A percentile compares a stretch with the other conserved stretches of the same genome.
Conservation (phyloP, 2,888 invertebrate species). For the Heliconius erato region DNA sequence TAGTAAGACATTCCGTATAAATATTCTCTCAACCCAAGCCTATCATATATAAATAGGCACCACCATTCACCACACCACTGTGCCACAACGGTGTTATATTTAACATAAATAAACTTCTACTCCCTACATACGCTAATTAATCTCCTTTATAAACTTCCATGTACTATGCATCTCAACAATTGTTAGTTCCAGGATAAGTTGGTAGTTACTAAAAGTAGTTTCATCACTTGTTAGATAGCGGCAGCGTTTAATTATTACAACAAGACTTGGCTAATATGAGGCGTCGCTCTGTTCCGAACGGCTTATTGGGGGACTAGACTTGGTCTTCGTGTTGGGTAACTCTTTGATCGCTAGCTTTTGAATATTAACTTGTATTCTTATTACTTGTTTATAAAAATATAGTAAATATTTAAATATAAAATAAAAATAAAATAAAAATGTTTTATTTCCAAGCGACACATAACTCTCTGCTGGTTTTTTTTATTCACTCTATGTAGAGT, state of each 20-base stretch:
- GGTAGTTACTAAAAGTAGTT: conserved; percentile 75
- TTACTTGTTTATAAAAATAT: too few relatives aligned
- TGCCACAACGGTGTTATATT: not conserved
- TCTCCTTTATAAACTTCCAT: conserved; percentile 18
- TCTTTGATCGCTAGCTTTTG: conserved; percentile 26
- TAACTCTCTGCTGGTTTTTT: too few relatives aligned
- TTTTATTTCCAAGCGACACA: too few relatives aligned
- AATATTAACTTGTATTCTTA: not conserved
- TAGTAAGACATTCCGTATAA: not conserved
- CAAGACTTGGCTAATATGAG: conserved; percentile 75
- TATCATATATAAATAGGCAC: not conserved
- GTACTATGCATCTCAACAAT: conserved; percentile 36
- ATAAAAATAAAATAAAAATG: too few relatives aligned
- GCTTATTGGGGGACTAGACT: conserved; percentile 53
- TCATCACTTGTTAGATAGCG: conserved; percentile 60
- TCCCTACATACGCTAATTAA: not conserved
- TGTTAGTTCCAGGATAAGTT: conserved; percentile 62
- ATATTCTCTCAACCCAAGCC: not conserved
- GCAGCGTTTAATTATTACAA: conserved; percentile 75
- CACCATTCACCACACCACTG: not conserved
- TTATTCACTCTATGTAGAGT: too few relatives aligned
- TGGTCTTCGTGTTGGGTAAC: conserved; percentile 25
- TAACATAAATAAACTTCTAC: not conserved
- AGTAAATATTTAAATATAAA: too few relatives aligned
- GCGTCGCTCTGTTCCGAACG: conserved; percentile 64